Conservation (phyloP, 1,140 invertebrate genomes). For the Drosophila grimshawi region DNA sequence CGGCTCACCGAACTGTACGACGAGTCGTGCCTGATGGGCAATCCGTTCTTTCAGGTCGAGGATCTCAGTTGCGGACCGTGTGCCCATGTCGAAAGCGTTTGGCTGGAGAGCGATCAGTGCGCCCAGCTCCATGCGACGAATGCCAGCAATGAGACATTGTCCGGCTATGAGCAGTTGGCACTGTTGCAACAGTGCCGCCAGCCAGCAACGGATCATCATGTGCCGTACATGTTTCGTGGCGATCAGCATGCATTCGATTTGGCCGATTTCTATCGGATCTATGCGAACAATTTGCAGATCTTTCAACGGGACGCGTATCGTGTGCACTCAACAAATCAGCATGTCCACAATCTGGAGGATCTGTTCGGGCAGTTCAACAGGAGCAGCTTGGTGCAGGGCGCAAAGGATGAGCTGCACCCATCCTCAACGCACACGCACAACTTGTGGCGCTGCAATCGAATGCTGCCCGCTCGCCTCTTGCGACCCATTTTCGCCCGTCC, state of each 20-base stretch:
- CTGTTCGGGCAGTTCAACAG: constrained; percentile 78
- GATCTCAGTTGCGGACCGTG: constrained; percentile 90
- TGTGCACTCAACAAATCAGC: constrained; percentile 85
- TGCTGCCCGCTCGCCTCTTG: constrained; percentile 87
- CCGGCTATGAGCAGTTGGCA: constrained; percentile 31
- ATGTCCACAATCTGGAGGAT: constrained; percentile 80
- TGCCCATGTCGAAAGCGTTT: constrained; percentile 86
- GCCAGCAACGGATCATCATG: constrained; percentile 41
- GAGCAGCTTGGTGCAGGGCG: constrained; percentile 11
- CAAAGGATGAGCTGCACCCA: constrained; percentile 1
- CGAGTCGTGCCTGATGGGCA: constrained; percentile 89
- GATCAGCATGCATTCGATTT: constrained; percentile 81
- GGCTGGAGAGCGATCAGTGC: constrained; percentile 63
- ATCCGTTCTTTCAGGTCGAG: constrained; percentile 88
- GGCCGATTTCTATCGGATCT: constrained; percentile 84
- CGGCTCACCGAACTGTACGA: constrained; percentile 87
- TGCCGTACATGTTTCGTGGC: constrained; percentile 78
- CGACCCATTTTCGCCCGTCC: constrained; percentile 88
- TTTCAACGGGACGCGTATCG: constrained; percentile 86
- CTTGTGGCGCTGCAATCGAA: constrained; percentile 88
- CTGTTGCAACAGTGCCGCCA: constrained; percentile 40
- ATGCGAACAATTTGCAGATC: constrained; percentile 84
- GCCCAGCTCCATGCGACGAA: constrained; percentile 21
- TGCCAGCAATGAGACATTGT: constrained; percentile 7
- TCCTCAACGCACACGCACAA: constrained; percentile 59